A percentile compares a stretch with the other conserved stretches of the same genome.
Conservation (phyloP, 2,113 vertebrate species). For the Bathybates hornii region DNA sequence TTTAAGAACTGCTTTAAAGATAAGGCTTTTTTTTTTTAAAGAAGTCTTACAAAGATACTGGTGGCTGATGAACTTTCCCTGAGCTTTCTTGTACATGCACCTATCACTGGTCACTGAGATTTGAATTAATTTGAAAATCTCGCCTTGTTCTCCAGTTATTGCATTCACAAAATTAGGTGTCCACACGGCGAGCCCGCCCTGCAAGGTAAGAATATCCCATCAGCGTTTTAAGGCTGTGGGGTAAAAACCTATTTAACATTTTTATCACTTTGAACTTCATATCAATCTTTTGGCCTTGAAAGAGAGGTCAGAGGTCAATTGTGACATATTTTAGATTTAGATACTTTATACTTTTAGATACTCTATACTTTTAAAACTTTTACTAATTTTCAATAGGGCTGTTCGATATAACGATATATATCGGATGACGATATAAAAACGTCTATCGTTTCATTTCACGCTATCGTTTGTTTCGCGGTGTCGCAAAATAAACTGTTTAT, state of each 20-base stretch:
- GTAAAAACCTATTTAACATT: background rate
- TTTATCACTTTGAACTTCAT: background rate
- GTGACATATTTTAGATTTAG: background rate
- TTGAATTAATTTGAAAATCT: background rate
- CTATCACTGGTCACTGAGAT: background rate
- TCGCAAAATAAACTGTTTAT: background rate
- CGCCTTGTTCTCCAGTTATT: background rate
- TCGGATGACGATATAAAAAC: background rate
- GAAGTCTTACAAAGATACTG: background rate
- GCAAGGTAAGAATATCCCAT: background rate
- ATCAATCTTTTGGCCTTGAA: background rate
- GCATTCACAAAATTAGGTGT: background rate
- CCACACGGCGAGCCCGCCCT: rapidly evolving
- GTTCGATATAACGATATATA: background rate
- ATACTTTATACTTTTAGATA: background rate
- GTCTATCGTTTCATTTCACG: rapidly evolving
- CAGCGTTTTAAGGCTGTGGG: background rate
- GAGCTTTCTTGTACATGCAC: background rate
- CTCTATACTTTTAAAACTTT: background rate
- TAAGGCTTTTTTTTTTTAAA: background rate
- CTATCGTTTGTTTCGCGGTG: background rate
- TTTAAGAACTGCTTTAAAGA: background rate
- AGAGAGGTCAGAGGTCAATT: background rate
- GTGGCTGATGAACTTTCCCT: background rate
- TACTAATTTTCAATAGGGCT: background rate